These are phyloP conservation scores for Hydropsyche betteni DNA, from an alignment of 2,888 invertebrate species.

Conservation along the genomic window DNA sequence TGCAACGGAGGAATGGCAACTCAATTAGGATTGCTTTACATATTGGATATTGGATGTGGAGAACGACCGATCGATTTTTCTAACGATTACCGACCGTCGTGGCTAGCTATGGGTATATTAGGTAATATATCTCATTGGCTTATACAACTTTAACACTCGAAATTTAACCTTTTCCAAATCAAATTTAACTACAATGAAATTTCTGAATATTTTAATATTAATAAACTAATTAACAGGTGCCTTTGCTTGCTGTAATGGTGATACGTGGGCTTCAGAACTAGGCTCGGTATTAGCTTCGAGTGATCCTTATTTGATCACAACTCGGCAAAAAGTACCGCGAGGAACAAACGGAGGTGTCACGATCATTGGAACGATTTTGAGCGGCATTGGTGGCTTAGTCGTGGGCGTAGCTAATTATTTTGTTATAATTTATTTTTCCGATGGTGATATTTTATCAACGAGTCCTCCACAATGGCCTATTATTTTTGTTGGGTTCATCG, in stretches of 20 bases:
- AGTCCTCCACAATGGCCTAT: constrained; percentile 84
- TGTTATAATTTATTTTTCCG: constrained; percentile 71
- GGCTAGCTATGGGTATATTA: constrained; percentile 82
- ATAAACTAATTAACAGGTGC: constrained; percentile 64
- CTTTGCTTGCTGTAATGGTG: constrained; percentile 84
- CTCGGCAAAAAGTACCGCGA: constrained; percentile 77
- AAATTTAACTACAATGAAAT: background rate
- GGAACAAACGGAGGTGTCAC: constrained; percentile 93
- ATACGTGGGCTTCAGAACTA: constrained; percentile 91
- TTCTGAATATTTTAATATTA: constrained; percentile 17
- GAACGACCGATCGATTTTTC: constrained; percentile 83
- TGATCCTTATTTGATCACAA: constrained; percentile 80
- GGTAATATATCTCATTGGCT: constrained; percentile 62
- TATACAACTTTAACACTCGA: no score
- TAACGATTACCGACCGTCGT: constrained; percentile 79
- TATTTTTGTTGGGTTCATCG: constrained; percentile 74
- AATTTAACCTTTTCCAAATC: no score
- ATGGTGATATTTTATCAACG: constrained; percentile 65
- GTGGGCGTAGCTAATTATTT: constrained; percentile 80
- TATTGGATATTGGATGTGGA: constrained; percentile 81
- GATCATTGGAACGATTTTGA: constrained; percentile 66
- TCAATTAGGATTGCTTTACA: constrained; percentile 78
- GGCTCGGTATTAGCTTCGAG: constrained; percentile 76
- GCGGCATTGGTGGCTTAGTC: constrained; percentile 72
- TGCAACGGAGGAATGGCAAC: constrained; percentile 91